Base-by-base conservation (phyloP, 2,888 invertebrate genomes). In the Eueremaeus valkanovi region DNA sequence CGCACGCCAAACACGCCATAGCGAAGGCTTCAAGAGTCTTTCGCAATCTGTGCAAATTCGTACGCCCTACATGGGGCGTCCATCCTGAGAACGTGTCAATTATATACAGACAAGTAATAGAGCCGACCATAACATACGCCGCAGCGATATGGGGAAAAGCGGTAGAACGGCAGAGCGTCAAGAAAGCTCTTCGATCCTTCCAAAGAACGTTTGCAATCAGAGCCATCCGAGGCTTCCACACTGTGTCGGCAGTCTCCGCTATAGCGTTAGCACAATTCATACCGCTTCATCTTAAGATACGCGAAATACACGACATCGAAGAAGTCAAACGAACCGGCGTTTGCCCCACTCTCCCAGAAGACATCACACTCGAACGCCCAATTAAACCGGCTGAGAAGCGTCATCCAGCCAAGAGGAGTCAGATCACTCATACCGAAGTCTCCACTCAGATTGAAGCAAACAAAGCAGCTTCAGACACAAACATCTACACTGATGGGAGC, bases 401-500 rank as follows among this genome's bases (percentile, higher is more conserved):
- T 2, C 45, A 45, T 45, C 45, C 45, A 9, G 11, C 45, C 3
- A 13, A 45, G 18, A 13, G 45, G 8, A 45, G 13, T 16, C 11
- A 13, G 45, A 16, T 45, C 18, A 45, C 8, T 2, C 45, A 45
- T 13, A 45, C 3, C 3, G 8, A 45, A 13, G 45, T 13, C 13
- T 18, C 3, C 11, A 13, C 5, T 2, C 45, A 45, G 18, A 13
- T 3, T 2, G 13, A 45, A 3, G 45, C 18, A 2, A 2, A 13
- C 3, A 13, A 45, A 13, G 3, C 18, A 13, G 5, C 5, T 3
- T 45, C 45, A 9, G 45, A 45, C 5, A 18, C 18, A 3, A 45
- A 45, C 36, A 21, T 61, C 11, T 70, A 40, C 36, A 70, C 72
- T 11, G 72, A 70, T n/a, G 72, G 72, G 13, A 33, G 33, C 27